These are phyloP conservation scores for Neodiprion lecontei DNA, from an alignment of 1,140 invertebrate species.

Conservation along the genomic window DNA sequence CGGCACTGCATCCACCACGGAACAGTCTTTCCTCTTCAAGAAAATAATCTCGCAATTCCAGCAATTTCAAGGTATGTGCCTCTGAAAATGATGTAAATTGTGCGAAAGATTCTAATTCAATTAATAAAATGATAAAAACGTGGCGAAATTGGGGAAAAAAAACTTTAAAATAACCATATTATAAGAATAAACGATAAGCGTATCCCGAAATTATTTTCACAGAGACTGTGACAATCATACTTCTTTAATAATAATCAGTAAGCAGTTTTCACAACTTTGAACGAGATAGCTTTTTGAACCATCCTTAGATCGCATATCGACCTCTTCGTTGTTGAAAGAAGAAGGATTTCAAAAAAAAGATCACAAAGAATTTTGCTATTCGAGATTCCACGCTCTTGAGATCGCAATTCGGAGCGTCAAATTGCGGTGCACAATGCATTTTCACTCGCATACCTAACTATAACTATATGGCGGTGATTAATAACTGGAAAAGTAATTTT, in stretches of 20 bases:
- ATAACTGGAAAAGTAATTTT: not conserved
- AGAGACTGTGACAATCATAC: too few species aligned
- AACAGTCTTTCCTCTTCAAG: constrained; percentile 50
- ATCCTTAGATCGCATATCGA: too few species aligned
- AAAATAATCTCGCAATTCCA: constrained; percentile 54
- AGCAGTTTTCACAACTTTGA: too few species aligned
- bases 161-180: constrained; percentile 23
- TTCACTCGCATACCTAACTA: not conserved
- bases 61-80: constrained; percentile 44
- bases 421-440: not conserved
- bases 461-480: not conserved
- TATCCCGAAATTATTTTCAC: too few species aligned
- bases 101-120: constrained; percentile 18
- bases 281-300: too few species aligned
- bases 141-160: constrained; percentile 20
- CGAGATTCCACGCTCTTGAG: not conserved
- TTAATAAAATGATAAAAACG: not conserved
- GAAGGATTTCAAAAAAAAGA: not conserved
- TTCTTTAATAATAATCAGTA: too few species aligned
- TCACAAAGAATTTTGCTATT: not conserved
- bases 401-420: not conserved
- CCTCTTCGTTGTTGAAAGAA: not conserved
- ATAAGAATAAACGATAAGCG: not conserved
- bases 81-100: constrained; percentile 35
- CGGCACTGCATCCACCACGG: constrained; percentile 28